Base-by-base conservation (phyloP, 2,797 vertebrate species). In the Ctenopoma kingsleyae region DNA sequence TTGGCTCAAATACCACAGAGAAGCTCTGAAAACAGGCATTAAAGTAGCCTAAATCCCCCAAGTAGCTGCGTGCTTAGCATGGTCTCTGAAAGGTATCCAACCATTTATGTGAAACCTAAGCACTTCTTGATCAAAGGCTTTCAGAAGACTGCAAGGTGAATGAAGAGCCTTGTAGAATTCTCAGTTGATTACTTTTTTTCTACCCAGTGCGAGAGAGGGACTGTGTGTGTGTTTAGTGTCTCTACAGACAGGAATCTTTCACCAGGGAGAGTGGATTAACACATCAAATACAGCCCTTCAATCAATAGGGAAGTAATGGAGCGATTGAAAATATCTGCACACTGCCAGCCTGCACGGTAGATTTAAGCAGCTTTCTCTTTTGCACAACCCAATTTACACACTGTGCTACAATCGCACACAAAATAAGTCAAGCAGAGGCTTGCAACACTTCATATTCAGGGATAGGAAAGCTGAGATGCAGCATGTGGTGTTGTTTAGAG, bases 111-210 rank as follows among this genome's bases (percentile, higher is more conserved):
- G 89, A 88, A 91, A 88, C 88, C 87, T 71, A 85, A 91, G 90
- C 80, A 80, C 87, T 86, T 86, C 88, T 88, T 90, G 91, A 94
- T 94, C 91, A 94, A 94, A 93, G 91, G 80, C 83, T 86, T 87
- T 89, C 67, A 70, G 53, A 71, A 80, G 82, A 85, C 83, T 60
- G 82, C 44, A 60, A 84, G 78, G 88, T 88, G 89, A 89, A 87
- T 71, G 82, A 85, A 78, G 58, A 87, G 83, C 83, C 79, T 91
- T 82, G 87, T 87, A 85, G 55, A 83, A 82, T 83, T 86, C 86
- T 82, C 79, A 67, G 40, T 84, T 88, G 88, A 91, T 90, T 83
- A 82, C 58, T 16, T 60, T 67, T 73, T 79, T 71, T 64, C 25
- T 38, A 47, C 27, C 43, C 56, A 32, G 54, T 1, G 3, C 46